Evolutionary conservation across 2,113 vertebrate species (phyloP).

Genomic region (Pseudorasbora parva): DNA sequence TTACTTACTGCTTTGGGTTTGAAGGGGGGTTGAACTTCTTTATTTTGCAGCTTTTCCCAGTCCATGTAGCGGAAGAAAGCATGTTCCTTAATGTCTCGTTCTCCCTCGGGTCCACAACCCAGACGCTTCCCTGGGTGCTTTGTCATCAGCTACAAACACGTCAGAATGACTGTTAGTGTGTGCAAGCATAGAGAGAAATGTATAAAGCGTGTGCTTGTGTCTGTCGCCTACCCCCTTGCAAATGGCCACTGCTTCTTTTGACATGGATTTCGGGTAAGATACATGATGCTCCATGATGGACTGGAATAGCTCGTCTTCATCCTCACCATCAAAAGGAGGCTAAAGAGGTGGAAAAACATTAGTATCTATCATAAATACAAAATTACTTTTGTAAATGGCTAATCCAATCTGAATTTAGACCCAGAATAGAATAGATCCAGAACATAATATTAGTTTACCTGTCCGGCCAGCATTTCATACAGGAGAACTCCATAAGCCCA

Average conservation of each 20-base stretch:
- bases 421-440: too few relatives aligned
- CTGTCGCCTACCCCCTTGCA: slow-evolving; percentile 92
- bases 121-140: slow-evolving; percentile 95
- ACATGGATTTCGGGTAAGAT: slow-evolving; percentile 95
- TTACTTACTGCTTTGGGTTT: slow-evolving; percentile 97
- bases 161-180: slow-evolving; percentile 9
- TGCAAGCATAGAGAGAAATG: neutral
- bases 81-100: slow-evolving; percentile 95
- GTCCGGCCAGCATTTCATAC: slow-evolving; percentile 97
- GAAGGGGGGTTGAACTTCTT: slow-evolving; percentile 95
- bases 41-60: slow-evolving; percentile 96
- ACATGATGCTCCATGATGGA: slow-evolving; percentile 99
- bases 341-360: slow-evolving; percentile 57
- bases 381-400: neutral
- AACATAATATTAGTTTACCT: slow-evolving; percentile 76
- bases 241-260: slow-evolving; percentile 97
- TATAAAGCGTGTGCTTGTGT: neutral
- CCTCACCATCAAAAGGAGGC: slow-evolving; percentile 97
- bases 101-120: slow-evolving; percentile 93
- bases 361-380: neutral
- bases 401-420: neutral
- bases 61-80: slow-evolving; percentile 98
- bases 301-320: slow-evolving; percentile 97
- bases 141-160: slow-evolving; percentile 88
- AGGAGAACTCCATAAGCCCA: slow-evolving; percentile 98